Base-by-base conservation (phyloP, 1,140 invertebrate genomes). In the Varroa destructor region DNA sequence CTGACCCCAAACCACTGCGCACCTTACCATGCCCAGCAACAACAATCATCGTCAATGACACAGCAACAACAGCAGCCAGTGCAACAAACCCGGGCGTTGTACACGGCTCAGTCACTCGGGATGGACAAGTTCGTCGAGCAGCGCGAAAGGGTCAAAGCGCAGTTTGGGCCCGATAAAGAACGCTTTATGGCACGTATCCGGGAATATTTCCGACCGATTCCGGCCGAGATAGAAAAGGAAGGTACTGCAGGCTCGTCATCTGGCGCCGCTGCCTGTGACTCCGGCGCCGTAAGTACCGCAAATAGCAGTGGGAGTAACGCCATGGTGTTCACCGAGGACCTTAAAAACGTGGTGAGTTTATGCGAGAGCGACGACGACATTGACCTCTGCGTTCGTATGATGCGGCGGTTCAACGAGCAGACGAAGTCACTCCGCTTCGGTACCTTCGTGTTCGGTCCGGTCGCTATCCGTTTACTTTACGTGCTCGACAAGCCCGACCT, bases 321-420 rank as follows among this genome's bases (percentile, higher is more conserved):
- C 54, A 84, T 89, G 81, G 84, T 91, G 74, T 91, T 90, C 75
- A 89, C 88, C 6, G 89, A 90, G 80, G 89, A 91, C 80, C 79
- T 91, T 5, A 90, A 90, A 78, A 87, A 88, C 77, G 87, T 90
- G 83, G 77, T 88, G 6, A 85, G 89, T 77, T 78, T 90, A 46
- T 81, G 83, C 14, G 82, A 86, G 70, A 80, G 77, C 14, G 79
- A 81, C 10, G 76, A 83, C 61, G 87, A 91, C 78, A 73, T 88
- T 5, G 76, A 85, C 1, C 77, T 90, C 8, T 73, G 73, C 40
- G n/a, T 72, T 43, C 64, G 72, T 56, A 75, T 75, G 71, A 74
- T 77, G 56, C 72, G 74, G 72, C 74, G 87, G 74, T 91, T 88
- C 77, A 84, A 88, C 75, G 76, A 79, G n/a, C 87, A 89, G 77